phyloP scores from a whole-genome alignment of 2,888 invertebrate species.

The Ligdia adustata region DNA sequence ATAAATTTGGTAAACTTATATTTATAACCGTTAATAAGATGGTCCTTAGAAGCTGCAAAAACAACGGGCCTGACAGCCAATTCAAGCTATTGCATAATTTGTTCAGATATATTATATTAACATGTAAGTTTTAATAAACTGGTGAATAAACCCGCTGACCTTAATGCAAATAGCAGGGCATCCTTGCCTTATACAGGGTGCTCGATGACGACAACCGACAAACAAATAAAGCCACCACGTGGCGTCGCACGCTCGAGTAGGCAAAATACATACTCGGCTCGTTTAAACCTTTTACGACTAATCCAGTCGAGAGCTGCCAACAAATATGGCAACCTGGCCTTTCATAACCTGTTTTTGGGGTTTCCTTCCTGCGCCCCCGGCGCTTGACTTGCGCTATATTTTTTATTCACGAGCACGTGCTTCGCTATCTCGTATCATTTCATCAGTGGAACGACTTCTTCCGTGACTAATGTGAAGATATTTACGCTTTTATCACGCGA shows the following conservation, averaged over 20 bases:
- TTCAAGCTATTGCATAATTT: no score
- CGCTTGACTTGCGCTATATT: conserved; percentile 51
- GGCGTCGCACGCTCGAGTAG: conserved; percentile 61
- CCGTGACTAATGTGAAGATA: conserved; percentile 5
- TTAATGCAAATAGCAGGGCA: conserved; percentile 62
- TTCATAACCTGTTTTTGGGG: conserved; percentile 83
- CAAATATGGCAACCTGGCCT: conserved; percentile 80
- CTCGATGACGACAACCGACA: conserved; percentile 67
- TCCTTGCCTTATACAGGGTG: conserved; percentile 68
- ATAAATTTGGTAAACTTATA: no score
- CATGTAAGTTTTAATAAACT: conserved; percentile 43
- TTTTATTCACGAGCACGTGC: conserved; percentile 59
- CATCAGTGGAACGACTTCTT: conserved; percentile 8
- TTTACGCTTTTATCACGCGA: conserved; percentile 9
- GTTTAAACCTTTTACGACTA: conserved; percentile 83
- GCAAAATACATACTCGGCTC: conserved; percentile 71
- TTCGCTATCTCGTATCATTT: conserved; percentile 22
- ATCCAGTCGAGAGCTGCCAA: conserved; percentile 75
- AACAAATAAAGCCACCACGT: conserved; percentile 73
- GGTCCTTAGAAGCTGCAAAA: no score
- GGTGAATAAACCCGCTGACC: conserved; percentile 64
- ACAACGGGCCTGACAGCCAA: no score
- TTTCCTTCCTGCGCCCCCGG: conserved; percentile 76
- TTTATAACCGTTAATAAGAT: no score
- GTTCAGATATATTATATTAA: conserved; percentile 34